Percentiles rank a stretch among this genome's conserved stretches.
phyloP scores from a whole-genome alignment of 1,140 invertebrate genomes.

The Episyrphus balteatus region DNA sequence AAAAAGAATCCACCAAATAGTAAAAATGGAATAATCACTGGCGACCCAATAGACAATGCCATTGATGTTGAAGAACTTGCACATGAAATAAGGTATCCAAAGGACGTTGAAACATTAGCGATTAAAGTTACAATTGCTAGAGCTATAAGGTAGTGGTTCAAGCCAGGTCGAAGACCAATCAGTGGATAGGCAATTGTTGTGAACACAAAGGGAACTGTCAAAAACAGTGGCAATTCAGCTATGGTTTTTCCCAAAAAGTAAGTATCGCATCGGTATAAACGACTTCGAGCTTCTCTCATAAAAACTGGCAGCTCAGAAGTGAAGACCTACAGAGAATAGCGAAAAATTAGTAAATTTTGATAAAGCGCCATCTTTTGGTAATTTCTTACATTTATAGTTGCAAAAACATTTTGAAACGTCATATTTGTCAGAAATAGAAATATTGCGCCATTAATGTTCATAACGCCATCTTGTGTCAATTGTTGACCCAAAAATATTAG shows the following conservation, averaged over 20 bases:
- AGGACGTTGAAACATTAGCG: conserved; percentile 82
- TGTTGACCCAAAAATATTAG: conserved; percentile 80
- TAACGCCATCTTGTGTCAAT: conserved; percentile 75
- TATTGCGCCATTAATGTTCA: conserved; percentile 93
- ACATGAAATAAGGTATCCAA: conserved; percentile 90
- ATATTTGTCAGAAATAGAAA: conserved; percentile 88
- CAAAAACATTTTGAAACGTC: conserved; percentile 86
- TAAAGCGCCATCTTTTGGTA: too few species aligned
- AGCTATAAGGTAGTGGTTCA: conserved; percentile 63
- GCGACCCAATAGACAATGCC: conserved; percentile 79
- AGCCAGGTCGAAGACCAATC: conserved; percentile 66
- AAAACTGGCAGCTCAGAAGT: conserved; percentile 86
- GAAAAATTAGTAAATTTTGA: conserved; percentile 1
- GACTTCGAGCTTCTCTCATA: conserved; percentile 79
- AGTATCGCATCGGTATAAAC: conserved; percentile 84
- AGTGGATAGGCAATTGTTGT: conserved; percentile 77
- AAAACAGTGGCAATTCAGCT: conserved; percentile 73
- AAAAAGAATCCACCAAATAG: conserved; percentile 94
- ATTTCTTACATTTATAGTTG: conserved; percentile 80
- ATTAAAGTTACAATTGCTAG: conserved; percentile 66
- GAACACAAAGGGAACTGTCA: conserved; percentile 74
- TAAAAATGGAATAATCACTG: conserved; percentile 84
- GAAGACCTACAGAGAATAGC: conserved; percentile 60
- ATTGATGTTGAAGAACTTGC: conserved; percentile 66
- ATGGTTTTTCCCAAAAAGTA: conserved; percentile 89